Evolutionary conservation across 1,140 invertebrate genomes (phyloP), one percentile per base, ranked within the genome.

Genomic region (Lucilia sericata): DNA sequence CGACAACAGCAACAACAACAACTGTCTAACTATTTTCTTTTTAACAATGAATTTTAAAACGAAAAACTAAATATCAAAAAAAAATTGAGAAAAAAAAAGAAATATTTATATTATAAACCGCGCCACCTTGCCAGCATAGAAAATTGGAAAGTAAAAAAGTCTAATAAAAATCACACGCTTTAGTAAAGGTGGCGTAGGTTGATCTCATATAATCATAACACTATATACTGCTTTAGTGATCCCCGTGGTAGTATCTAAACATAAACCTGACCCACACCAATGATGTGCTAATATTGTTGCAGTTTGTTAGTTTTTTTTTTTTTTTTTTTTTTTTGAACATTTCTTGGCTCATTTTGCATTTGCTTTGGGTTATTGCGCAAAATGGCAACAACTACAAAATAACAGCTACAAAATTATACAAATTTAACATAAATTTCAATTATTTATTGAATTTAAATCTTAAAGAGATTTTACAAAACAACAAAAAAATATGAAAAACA

Each of bases 161-260:
- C n/a, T 47, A 47, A 80, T 80, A 80, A 80, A 80, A 80, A 80
- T 80, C 76, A 80, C 76, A 80, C 76, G 76, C 76, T 80, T 80
- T 80, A 80, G 76, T 80, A 80, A 80, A 80, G 76, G 76, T 80
- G 76, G 76, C 76, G 76, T 80, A 80, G 76, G 76, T 80, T 80
- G 76, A 80, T 80, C 76, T 80, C 47, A 80, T 80, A 80, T 49
- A 49, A 80, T 80, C 76, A 49, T 80, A 80, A 80, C 76, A 80
- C 76, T 70, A 19, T 70, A 70, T 21, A 19, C 65, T 60, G 55
- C n/a, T 60, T n/a, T 60, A 70, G 9, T 70, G 65, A 21, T 19
- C 65, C n/a, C n/a, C 65, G 21, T 21, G 5, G 65, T 21, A 10
- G 42, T 70, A 70, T 10, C n/a, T 17, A 21, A 70, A 19, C 65